Base-by-base conservation (phyloP, 2,113 vertebrate genomes). In the Salminus brasiliensis region DNA sequence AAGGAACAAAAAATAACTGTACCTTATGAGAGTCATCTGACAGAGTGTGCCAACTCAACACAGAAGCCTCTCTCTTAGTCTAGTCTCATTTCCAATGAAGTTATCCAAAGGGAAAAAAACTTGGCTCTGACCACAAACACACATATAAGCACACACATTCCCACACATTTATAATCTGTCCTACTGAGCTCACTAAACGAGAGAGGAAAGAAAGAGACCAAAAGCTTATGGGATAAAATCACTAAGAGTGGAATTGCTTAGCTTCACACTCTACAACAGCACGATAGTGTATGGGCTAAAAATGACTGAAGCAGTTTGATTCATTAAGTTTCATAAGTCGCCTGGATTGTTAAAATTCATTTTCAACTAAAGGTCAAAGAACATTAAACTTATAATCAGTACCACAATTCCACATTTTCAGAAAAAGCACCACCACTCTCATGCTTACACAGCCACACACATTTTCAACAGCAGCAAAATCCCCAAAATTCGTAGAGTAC, bases 1-100 rank as follows among this genome's bases (percentile, higher is more conserved):
- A 1, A 18, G 32, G 45, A 6, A 72, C 67, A 72, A 30, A 63
- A 32, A 60, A 53, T 25, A 59, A 73, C 23, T 68, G 52, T 32
- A 43, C 55, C 45, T 80, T 69, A 72, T 80, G 69, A 63, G 52
- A 80, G 68, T 80, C 82, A 80, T 68, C 39, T 66, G 82, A 80
- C 63, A 52, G 30, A 15, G 53, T 59, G 25, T 25, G 57, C 30
- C 25, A 68, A 4, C 74, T 57, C 45, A 55, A 45, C 57, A 45
- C 73, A 75, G 59, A 73, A 25, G 6, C 59, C 32, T 34, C 59
- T 52, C 41, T 68, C 52, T 67, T 68, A 74, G n/a, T 36, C 45
- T 67, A 39, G 68, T 74, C 41, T 34, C 12, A 43, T 65, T 30
- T 72, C 30, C 53, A 52, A 43, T 32, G 43, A 18, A 32, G 72